phyloP scores from a whole-genome alignment of 2,113 vertebrate genomes.

The Acinonyx jubatus region DNA sequence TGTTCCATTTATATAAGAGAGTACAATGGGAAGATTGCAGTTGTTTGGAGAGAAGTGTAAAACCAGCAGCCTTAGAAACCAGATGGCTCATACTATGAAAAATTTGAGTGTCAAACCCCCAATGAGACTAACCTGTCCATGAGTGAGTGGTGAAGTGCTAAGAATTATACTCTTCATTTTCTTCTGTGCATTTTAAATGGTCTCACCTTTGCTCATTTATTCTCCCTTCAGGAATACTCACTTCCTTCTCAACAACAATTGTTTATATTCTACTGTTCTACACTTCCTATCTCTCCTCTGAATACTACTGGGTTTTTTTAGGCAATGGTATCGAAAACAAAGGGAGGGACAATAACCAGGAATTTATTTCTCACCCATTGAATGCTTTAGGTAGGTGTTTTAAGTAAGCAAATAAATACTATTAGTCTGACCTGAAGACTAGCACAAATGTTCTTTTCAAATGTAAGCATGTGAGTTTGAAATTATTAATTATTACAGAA shows the following conservation, averaged over 20 bases:
- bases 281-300: background rate
- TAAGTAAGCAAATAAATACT: background rate
- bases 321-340: background rate
- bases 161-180: background rate
- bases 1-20: slow-evolving; percentile 39
- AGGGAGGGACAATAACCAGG: background rate
- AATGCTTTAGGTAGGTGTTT: background rate
- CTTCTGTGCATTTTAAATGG: background rate
- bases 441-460: background rate
- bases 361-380: background rate
- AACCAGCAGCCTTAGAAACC: background rate
- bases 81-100: background rate
- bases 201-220: background rate
- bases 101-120: slow-evolving; percentile 23
- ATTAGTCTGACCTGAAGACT: background rate
- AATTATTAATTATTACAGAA: background rate
- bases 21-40: slow-evolving; percentile 42
- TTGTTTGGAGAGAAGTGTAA: slow-evolving; percentile 34
- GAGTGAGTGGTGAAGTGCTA: background rate
- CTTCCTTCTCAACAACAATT: background rate
- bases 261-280: background rate
- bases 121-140: background rate
- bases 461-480: background rate
- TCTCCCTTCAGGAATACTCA: background rate
- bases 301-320: background rate